Conservation (phyloP, 1,140 invertebrate species). For the Eurytemora carolleeae region DNA sequence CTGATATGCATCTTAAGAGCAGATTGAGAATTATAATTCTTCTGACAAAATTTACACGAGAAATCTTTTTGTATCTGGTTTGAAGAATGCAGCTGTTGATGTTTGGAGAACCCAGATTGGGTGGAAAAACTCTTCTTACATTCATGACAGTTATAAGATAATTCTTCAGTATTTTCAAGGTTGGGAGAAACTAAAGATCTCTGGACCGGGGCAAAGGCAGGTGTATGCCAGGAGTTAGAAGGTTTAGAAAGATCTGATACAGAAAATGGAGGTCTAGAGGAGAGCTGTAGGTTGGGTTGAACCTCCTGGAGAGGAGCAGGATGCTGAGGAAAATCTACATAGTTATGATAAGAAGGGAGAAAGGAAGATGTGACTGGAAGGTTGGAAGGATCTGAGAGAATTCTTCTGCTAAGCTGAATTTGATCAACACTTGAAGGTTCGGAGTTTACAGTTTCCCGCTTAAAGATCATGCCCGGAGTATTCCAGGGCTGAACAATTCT, state of each 20-base stretch:
- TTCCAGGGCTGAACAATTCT: no score
- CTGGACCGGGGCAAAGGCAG: neutral
- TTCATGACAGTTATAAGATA: conserved; percentile 58
- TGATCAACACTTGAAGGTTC: no score
- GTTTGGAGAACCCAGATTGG: conserved; percentile 82
- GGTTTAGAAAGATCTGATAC: neutral
- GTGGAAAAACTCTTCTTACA: conserved; percentile 91
- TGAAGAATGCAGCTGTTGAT: conserved; percentile 84
- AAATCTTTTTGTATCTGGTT: conserved; percentile 74
- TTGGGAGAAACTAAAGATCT: neutral
- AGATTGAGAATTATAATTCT: conserved; percentile 80
- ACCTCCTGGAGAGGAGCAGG: neutral
- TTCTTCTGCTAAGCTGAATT: no score
- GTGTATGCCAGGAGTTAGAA: neutral
- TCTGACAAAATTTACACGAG: conserved; percentile 86
- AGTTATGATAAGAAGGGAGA: no score
- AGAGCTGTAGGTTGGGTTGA: neutral
- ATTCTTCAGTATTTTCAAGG: neutral
- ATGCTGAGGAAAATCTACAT: neutral
- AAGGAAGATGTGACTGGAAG: no score
- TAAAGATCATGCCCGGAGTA: no score
- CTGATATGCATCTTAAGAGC: conserved; percentile 97
- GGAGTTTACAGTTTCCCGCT: no score
- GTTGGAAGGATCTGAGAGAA: no score
- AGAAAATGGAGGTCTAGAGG: neutral